Evolutionary conservation across 2,797 vertebrate species (phyloP), one percentile per base, ranked within the genome.

Genomic region (Platyrinchus mystaceus): DNA sequence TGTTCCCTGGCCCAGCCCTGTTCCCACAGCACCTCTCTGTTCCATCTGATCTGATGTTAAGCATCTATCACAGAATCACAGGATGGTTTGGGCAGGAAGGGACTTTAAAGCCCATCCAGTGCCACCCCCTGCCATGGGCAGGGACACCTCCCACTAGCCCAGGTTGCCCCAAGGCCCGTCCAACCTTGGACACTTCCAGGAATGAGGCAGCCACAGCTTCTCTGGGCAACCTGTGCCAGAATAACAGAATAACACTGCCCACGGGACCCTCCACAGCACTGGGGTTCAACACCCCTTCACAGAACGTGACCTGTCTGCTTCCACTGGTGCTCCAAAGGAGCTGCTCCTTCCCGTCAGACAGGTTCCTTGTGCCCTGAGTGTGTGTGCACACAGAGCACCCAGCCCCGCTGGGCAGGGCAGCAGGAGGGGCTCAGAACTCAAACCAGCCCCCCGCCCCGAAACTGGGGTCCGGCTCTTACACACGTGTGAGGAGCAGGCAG

Each of bases 291-390:
- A 55, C 3, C 41, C 26, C 5, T n/a, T 41, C 47, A 41, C 55
- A 53, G 69, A 41, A 20, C 26, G 7, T 9, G 41, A 14, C 16
- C 43, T 24, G 27, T 36, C 47, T 20, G 53, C 39, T 47, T 32
- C 14, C 16, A 1, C 41, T 41, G 36, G 0, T n/a, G 55, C 41
- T 41, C 47, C 36, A 62, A 2, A 28, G 0, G 3, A 43, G 55
- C 70, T 56, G 32, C 32, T 23, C 46, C 47, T 68, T 41, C 39
- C 39, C 1, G 4, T 12, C 14, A 22, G 32, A 9, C 19, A 43
- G 47, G 36, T 68, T 62, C 55, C 36, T 3, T 55, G n/a, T n/a
- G n/a, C n/a, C n/a, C n/a, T n/a, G 37, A 37, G 37, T 37, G 37
- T 37, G 39, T 41, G 50, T 28, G 59, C 11, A 12, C 53, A 9